Evolutionary conservation across 2,113 vertebrate species (phyloP), one percentile per base, ranked within the genome.

Genomic region (Scytalopus superciliaris): DNA sequence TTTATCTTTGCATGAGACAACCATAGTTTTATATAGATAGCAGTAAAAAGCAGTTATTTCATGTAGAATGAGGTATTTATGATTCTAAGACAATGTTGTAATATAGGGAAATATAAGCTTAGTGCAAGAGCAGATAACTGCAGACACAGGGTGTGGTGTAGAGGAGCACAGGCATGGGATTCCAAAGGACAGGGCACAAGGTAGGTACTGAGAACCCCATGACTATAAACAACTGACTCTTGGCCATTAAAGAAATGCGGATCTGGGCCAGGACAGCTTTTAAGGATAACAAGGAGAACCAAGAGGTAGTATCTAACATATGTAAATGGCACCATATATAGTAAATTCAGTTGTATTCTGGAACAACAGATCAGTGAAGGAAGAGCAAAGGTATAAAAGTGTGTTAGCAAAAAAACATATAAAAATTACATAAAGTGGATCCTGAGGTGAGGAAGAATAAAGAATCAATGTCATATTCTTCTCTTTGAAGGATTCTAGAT

Each of bases 161-260:
- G 35, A 73, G 24, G 56, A 55, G 5, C 1, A 55, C 16, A 53
- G 12, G 13, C 10, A 39, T 10, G 19, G 25, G 4, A 55, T 55
- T 35, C 6, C 28, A 81, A 68, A 76, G 24, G 7, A 59, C 11
- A 55, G 18, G 22, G 12, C 13, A 39, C 12, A 28, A 9, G 5
- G 3, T 1, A 64, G 35, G 8, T 40, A 9, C 28, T 55, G n/a
- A 14, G 23, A 5, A 44, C 1, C 8, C 8, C 24, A 25, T 6
- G n/a, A 17, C 33, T 72, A 7, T 45, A 37, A 63, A 68, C 24
- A 57, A 18, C 1, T 1, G 3, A 35, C 4, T 5, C 7, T 1
- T 12, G 21, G 10, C 30, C 14, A 18, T 53, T 44, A 55, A 44
- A 70, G n/a, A 67, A 75, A 44, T 44, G 8, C 24, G 72, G 8